Evolutionary conservation across 2,797 vertebrate species (phyloP).

Genomic region (Luscinia luscinia): DNA sequence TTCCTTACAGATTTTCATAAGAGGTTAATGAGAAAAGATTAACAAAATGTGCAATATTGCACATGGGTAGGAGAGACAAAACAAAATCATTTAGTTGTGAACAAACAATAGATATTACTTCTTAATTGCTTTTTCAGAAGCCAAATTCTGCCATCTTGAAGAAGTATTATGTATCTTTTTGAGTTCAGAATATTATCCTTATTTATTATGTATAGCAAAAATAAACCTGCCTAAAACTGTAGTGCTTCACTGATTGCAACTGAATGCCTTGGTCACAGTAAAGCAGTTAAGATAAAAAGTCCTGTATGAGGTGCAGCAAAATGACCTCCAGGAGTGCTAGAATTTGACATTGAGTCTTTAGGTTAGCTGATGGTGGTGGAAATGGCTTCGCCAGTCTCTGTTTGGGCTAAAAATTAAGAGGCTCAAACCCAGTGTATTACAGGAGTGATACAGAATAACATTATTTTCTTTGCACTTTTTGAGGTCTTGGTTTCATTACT

Average conservation of each 20-base stretch:
- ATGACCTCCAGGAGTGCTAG: background rate
- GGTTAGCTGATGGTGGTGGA: background rate
- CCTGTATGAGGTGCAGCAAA: background rate
- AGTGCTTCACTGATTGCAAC: background rate
- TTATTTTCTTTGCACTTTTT: background rate
- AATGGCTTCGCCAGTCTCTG: background rate
- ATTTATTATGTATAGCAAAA: background rate
- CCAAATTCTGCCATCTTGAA: background rate
- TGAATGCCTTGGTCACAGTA: background rate
- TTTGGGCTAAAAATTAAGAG: background rate
- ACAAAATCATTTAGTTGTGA: constrained; percentile 16
- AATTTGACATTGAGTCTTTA: background rate
- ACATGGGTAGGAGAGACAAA: background rate
- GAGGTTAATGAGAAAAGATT: constrained; percentile 52
- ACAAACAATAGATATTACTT: constrained; percentile 35
- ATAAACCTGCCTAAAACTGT: background rate
- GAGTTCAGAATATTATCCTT: background rate
- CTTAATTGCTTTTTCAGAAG: constrained; percentile 43
- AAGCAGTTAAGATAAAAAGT: background rate
- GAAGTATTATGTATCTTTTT: background rate
- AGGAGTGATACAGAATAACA: background rate
- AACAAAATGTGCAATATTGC: constrained; percentile 24
- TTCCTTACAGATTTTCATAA: background rate
- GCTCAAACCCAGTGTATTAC: background rate
- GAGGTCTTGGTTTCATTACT: background rate